Conservation (phyloP, 2,797 vertebrate genomes). For the Clarias fuscus region DNA sequence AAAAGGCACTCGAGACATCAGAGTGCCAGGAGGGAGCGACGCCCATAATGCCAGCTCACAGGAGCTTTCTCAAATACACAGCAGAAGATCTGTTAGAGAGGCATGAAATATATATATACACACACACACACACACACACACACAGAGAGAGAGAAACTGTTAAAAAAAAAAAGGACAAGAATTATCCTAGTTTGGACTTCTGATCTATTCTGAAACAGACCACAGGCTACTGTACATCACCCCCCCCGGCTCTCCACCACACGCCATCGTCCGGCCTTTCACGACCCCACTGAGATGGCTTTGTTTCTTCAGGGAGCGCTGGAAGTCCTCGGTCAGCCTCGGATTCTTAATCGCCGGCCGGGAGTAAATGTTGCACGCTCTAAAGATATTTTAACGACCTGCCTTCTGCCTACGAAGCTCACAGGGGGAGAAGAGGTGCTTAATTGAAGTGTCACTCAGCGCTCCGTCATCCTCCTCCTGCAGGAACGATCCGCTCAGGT, state of each 20-base stretch:
- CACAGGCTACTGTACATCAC: too few species aligned
- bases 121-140: background rate
- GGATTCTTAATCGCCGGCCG: slow-evolving; percentile 61
- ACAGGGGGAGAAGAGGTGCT: slow-evolving; percentile 51
- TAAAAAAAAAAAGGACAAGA: background rate
- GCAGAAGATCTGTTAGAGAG: slow-evolving; percentile 38
- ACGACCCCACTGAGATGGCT: slow-evolving; percentile 59
- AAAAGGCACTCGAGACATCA: slow-evolving; percentile 43
- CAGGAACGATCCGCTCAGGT: slow-evolving; percentile 18
- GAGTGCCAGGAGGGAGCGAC: slow-evolving; percentile 37
- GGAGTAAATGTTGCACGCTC: slow-evolving; percentile 60
- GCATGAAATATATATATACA: slow-evolving; percentile 29
- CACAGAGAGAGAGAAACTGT: too few species aligned
- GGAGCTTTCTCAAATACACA: slow-evolving; percentile 45
- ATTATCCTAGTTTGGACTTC: too few species aligned
- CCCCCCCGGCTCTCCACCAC: slow-evolving; percentile 9
- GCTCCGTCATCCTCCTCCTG: slow-evolving; percentile 48
- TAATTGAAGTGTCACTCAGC: slow-evolving; percentile 69
- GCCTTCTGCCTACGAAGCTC: slow-evolving; percentile 54
- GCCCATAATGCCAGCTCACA: slow-evolving; percentile 40
- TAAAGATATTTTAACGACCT: slow-evolving; percentile 69
- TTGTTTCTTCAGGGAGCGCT: slow-evolving; percentile 50
- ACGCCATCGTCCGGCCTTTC: slow-evolving; percentile 50
- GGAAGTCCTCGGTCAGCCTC: slow-evolving; percentile 51
- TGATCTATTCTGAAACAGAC: too few species aligned